Percentiles rank a stretch among this genome's conserved stretches.
Conservation (phyloP, 2,113 vertebrate genomes). For the Mixornis gularis region DNA sequence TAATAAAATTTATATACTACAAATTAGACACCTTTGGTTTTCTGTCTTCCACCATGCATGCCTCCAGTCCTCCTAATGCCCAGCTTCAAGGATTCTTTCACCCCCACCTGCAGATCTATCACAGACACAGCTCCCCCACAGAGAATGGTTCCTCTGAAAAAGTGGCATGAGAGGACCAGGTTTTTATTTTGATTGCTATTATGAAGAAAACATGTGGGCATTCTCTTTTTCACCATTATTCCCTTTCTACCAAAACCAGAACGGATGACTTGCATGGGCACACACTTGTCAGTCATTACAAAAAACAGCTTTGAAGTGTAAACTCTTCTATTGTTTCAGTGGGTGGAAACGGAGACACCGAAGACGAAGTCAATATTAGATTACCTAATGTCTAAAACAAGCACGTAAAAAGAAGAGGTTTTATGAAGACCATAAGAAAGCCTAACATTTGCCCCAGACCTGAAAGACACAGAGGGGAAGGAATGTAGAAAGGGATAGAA, state of each 20-base stretch:
- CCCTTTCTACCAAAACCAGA: background rate
- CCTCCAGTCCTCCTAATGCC: background rate
- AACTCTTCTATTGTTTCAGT: background rate
- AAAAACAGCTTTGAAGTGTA: background rate
- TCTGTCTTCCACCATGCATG: background rate
- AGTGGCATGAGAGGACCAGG: background rate
- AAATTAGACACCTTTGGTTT: background rate
- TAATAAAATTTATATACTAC: background rate
- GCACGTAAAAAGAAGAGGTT: background rate
- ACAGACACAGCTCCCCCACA: background rate
- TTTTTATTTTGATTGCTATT: background rate
- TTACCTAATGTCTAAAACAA: background rate
- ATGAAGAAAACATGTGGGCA: background rate
- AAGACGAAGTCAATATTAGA: background rate
- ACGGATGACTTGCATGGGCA: background rate
- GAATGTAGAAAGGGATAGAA: background rate
- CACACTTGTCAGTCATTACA: background rate
- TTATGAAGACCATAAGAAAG: background rate
- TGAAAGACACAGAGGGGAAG: fast-evolving
- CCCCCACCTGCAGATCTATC: background rate
- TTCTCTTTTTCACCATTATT: background rate
- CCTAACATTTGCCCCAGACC: background rate
- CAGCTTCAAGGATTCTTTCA: background rate
- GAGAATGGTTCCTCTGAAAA: background rate
- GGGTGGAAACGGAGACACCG: background rate